Evolutionary conservation across 2,888 invertebrate species (phyloP), one percentile per base, ranked within the genome.

Genomic region (Lepidochitona cinerea): DNA sequence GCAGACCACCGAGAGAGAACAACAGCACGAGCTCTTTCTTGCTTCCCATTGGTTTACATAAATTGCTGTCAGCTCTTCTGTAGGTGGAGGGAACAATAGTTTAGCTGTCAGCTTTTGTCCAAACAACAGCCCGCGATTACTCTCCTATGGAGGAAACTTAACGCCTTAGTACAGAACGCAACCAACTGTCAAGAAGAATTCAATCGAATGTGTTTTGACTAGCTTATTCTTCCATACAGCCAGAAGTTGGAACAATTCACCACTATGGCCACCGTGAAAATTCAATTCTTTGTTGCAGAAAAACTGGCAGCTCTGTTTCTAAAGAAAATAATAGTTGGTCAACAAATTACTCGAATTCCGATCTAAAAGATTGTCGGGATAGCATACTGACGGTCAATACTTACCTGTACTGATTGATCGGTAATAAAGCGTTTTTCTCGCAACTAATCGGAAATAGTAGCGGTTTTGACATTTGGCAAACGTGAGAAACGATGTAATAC

Each of bases 31-130:
- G 14, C 29, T 18, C 66, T 18, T 37, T 37, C 66, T 35, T 33
- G 37, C 66, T 12, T 29, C 1, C 37, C 36, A 35, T 66, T 66
- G 66, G 37, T n/a, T 26, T 18, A 37, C 23, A 66, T 12, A 18
- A 37, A 66, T 59, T 23, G 35, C 35, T 66, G 66, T 36, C 66
- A 66, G n/a, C 36, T 66, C 66, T 37, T 7, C 66, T 35, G 37
- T 66, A 37, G 29, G 59, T 59, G 59, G 59, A 59, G 59, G 59
- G 26, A 32, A 59, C 59, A 59, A 59, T 29, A 29, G 59, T 29
- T 32, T 14, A 14, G 29, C 18, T 59, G 59, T 59, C 59, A 59
- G 23, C 29, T 29, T 59, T 32, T 18, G 29, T 59, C 26, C 18
- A 49, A 49, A 18, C 49, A 49, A 18, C 49, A 49, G 49, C 49